Conservation (phyloP, 2,797 vertebrate species). For the Rhadinocentrus ornatus region DNA sequence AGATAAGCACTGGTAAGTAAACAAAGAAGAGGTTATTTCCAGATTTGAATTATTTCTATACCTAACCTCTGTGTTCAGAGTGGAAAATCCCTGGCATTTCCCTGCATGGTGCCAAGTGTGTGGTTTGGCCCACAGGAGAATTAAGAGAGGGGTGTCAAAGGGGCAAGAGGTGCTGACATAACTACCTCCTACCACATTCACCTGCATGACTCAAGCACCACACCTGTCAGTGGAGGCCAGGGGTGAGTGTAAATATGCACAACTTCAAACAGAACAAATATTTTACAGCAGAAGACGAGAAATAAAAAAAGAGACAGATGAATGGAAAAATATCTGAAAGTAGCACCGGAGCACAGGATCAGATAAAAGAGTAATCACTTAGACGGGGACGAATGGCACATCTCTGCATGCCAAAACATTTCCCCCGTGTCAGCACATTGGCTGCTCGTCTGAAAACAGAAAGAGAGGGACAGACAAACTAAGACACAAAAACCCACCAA, state of each 20-base stretch:
- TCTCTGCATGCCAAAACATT: constrained; percentile 57
- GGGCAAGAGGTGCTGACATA: constrained; percentile 61
- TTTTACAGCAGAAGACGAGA: background rate
- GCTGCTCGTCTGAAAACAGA: constrained; percentile 66
- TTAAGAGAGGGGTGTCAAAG: constrained; percentile 39
- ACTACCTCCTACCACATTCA: constrained; percentile 53
- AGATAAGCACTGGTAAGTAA: constrained; percentile 10
- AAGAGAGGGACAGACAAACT: constrained; percentile 41
- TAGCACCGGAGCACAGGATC: constrained; percentile 51
- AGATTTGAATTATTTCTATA: constrained; percentile 59
- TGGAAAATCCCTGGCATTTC: constrained; percentile 72
- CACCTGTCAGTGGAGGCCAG: constrained; percentile 56
- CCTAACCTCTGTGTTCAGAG: constrained; percentile 58
- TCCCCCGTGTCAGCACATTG: constrained; percentile 72
- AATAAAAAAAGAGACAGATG: constrained; percentile 20
- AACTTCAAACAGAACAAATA: constrained; percentile 24
- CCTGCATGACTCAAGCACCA: constrained; percentile 63
- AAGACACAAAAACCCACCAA: constrained; percentile 36
- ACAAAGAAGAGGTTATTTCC: constrained; percentile 47
- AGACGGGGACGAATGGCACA: constrained; percentile 62
- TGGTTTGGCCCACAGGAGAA: constrained; percentile 55
- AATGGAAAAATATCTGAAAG: constrained; percentile 49
- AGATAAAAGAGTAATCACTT: constrained; percentile 77
- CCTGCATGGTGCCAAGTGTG: constrained; percentile 60
- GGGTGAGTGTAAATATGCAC: constrained; percentile 11